Base-by-base conservation (phyloP, 37 sponge, comb jelly and placozoan species). In the Halichondria panicea region DNA sequence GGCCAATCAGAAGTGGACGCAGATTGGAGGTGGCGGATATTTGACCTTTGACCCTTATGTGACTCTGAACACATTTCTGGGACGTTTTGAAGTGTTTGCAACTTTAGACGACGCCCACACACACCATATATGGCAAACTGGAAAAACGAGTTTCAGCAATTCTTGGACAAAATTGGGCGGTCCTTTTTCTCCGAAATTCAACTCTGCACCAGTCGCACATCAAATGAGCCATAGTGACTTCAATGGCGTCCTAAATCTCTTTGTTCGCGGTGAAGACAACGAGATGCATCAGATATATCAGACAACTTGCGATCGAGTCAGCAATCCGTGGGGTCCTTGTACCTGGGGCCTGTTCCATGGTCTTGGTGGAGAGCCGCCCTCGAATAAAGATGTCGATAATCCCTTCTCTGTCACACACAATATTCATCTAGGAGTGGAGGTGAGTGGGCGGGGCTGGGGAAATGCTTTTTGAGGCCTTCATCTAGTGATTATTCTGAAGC, bases 271-370 rank as follows among this genome's bases (percentile, higher is more conserved):
- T 27, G 40, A 59, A 27, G 89, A 88, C 32, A 84, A 84, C 0
- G 36, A 21, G 12, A 42, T 90, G 63, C 74, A 84, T 54, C 77
- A 70, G 65, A 65, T 90, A 2, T 35, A 30, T 6, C 91, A 90
- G 82, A 85, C 91, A 19, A 85, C 86, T 1, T 90, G 91, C 53
- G 86, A 85, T 54, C 79, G 68, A 54, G 82, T 84, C 24, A 63
- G 61, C 21, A 90, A 84, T 28, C 81, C 81, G 11, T 90, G 91
- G 91, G 86, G 91, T 0, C 86, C 85, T 0, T 90, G 91, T 63
- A 85, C 91, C 24, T 90, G 91, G 91, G 77, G 39, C 24, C n/a
- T 72, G 46, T 69, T 43, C 6, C 57, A 28, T 28, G 27, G 50
- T 12, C 19, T 43, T 27, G 44, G 73, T 3, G 73, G 78, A 8